Evolutionary conservation across 1,140 invertebrate genomes (phyloP), one percentile per base, ranked within the genome.

Genomic region (Eriosoma lanigerum): DNA sequence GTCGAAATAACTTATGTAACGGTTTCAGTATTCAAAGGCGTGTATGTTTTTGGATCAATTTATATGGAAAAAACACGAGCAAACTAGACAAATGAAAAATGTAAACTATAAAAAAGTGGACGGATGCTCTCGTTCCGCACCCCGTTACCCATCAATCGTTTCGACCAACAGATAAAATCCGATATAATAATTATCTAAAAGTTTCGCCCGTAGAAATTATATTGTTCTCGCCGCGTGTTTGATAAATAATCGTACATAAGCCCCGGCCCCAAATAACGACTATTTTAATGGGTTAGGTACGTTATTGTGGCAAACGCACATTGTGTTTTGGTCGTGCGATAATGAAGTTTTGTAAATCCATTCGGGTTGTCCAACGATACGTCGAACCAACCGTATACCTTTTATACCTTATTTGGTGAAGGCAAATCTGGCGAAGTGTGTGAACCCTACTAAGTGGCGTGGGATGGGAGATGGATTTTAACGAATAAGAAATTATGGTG

Each of bases 401-500:
- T n/a, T n/a, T n/a, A n/a, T n/a, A n/a, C n/a, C n/a, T n/a, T n/a
- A n/a, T n/a, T n/a, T n/a, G 50, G 48, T 15, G 8, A 12, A 10
- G 72, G n/a, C 48, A 13, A 75, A 75, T 54, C 26, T 32, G 52
- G 70, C 13, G 26, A 21, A 56, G 50, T 38, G 50, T 52, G 29
- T 52, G 68, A 13, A 52, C 44, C 48, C 68, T 17, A 72, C 70
- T 32, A 52, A 32, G 48, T 19, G 50, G 48, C 17, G 54, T 21
- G n/a, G 8, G 70, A 46, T 8, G 8, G 46, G 70, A 17, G 13
- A 26, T 21, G n/a, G 29, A 26, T 21, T 75, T 75, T 56, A 75
- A 75, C 72, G 72, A 56, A 75, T 75, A 75, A 75, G 72, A 56
- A 75, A 75, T 75, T 75, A 75, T 75, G 29, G 72, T 58, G 52